phyloP scores from a whole-genome alignment of 53 echinoderm and acorn worm species.

The Henricia sp. region DNA sequence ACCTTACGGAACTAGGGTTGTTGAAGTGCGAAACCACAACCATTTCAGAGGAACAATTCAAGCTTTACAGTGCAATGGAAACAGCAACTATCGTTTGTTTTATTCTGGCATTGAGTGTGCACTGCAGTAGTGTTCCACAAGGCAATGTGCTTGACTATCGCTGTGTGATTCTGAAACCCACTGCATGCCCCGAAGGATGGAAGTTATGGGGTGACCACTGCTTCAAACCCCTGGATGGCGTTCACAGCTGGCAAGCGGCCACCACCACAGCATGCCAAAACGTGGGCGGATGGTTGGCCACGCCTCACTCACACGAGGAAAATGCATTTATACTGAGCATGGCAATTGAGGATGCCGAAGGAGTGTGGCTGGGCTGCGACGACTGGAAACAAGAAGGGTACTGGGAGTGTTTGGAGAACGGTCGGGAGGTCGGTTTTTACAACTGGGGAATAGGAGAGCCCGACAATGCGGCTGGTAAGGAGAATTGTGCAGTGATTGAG shows the following conservation, averaged over 20 bases:
- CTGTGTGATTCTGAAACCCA: neutral
- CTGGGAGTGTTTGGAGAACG: neutral
- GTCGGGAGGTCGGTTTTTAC: neutral
- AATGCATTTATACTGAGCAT: neutral
- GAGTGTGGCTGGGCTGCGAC: neutral
- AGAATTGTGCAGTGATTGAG: neutral
- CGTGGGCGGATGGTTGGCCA: neutral
- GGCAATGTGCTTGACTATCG: neutral
- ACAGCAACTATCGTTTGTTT: too few species aligned
- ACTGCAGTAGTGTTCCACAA: too few species aligned
- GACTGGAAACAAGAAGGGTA: neutral
- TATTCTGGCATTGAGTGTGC: too few species aligned
- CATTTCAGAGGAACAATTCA: too few species aligned
- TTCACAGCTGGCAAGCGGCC: neutral
- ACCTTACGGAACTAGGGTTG: too few species aligned
- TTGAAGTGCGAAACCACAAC: too few species aligned
- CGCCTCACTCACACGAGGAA: neutral
- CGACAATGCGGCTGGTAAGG: neutral
- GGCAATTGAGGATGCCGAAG: neutral
- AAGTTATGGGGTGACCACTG: neutral
- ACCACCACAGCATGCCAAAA: neutral
- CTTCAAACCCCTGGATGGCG: slow-evolving; percentile 1
- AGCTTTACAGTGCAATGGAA: too few species aligned
- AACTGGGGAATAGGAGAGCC: neutral
- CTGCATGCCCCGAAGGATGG: slow-evolving; percentile 3